phyloP scores from a whole-genome alignment of 2,797 vertebrate genomes.

The Danionella dracula region DNA sequence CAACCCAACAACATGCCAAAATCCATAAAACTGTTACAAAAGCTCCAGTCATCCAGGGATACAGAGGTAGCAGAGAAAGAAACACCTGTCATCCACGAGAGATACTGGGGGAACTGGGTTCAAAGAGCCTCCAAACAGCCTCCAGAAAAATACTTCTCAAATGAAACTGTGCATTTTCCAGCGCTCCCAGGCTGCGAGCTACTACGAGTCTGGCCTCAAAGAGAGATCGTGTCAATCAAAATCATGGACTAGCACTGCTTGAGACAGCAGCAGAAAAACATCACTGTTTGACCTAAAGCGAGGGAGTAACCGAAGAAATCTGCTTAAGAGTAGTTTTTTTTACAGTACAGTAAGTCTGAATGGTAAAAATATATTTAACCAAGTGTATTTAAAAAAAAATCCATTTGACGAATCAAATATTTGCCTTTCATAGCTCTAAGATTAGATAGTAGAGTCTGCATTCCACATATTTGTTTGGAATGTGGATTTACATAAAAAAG shows the following conservation, averaged over 20 bases:
- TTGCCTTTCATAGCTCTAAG: too few relatives aligned
- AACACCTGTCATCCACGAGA: neutral
- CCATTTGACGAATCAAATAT: too few relatives aligned
- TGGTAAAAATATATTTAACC: too few relatives aligned
- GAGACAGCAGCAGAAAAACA: neutral
- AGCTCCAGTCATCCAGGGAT: neutral
- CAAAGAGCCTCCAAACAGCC: neutral
- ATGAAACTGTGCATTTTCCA: neutral
- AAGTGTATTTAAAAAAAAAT: too few relatives aligned
- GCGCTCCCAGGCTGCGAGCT: neutral
- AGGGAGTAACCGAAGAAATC: neutral
- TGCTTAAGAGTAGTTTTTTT: neutral
- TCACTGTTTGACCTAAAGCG: neutral
- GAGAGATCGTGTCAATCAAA: constrained; percentile 5
- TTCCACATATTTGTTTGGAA: too few relatives aligned
- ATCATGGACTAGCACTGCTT: neutral
- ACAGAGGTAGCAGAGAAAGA: neutral
- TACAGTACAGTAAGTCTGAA: too few relatives aligned
- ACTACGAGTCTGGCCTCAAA: neutral
- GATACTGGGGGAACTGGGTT: neutral
- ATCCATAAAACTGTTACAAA: neutral
- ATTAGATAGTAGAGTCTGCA: too few relatives aligned
- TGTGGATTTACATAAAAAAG: too few relatives aligned
- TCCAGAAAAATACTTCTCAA: constrained; percentile 9
- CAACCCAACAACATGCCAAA: neutral